phyloP scores from a whole-genome alignment of 2,113 vertebrate species.

The Engraulis encrasicolus region DNA sequence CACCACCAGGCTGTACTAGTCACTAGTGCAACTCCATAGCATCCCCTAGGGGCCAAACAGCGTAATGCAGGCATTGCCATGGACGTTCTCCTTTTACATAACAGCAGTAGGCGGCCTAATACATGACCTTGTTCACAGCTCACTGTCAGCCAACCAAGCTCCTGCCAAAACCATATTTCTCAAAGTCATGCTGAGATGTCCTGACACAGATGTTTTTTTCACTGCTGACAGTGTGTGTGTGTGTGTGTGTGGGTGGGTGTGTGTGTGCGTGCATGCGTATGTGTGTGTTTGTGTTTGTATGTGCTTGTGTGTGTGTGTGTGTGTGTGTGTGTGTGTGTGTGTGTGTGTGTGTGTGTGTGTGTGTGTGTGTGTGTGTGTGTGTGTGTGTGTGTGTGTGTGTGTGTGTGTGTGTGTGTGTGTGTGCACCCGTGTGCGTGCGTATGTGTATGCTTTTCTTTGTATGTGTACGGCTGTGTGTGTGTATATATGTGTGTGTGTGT shows the following conservation, averaged over 20 bases:
- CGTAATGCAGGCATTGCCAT: not conserved
- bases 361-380: too few relatives aligned
- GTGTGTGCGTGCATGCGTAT: not conserved
- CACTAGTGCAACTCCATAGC: not conserved
- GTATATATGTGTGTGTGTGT: not conserved
- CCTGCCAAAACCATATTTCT: not conserved
- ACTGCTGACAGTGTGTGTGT: not conserved
- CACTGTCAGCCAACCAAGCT: not conserved
- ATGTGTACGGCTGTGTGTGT: not conserved
- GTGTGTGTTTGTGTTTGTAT: too few relatives aligned
- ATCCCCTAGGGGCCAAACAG: not conserved
- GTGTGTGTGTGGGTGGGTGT: conserved; percentile 1
- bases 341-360: not conserved
- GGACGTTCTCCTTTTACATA: not conserved
- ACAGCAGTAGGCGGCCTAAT: too few relatives aligned
- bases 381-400: too few relatives aligned
- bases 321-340: not conserved
- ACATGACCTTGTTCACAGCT: not conserved
- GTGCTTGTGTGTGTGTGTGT: conserved; percentile 4
- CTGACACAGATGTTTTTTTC: not conserved
- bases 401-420: too few relatives aligned
- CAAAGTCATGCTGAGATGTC: not conserved
- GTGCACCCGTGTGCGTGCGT: too few relatives aligned
- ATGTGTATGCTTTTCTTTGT: too few relatives aligned
- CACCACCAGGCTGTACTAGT: not conserved